Percentiles rank a stretch among this genome's conserved stretches.
These are phyloP conservation scores for Heliconius sara DNA, from an alignment of 2,888 invertebrate genomes.

Conservation along the genomic window DNA sequence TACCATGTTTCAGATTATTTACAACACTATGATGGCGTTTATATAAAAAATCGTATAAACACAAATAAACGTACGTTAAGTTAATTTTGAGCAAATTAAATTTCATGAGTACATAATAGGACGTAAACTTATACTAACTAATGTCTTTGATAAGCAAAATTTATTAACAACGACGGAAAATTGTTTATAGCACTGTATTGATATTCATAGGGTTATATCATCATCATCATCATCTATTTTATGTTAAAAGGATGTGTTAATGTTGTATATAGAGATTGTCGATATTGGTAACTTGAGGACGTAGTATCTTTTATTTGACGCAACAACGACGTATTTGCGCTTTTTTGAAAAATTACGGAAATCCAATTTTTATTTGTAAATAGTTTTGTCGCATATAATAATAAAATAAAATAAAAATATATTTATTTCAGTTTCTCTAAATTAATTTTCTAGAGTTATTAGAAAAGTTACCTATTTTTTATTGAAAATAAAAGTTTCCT, in stretches of 20 bases:
- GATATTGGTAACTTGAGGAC: background rate
- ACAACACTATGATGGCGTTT: background rate
- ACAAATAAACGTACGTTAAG: background rate
- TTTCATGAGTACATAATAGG: background rate
- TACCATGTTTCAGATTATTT: background rate
- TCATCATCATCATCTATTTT: background rate
- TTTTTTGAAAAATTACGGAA: too few species aligned
- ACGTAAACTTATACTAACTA: background rate
- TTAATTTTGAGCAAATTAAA: background rate
- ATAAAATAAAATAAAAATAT: too few species aligned
- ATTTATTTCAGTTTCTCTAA: too few species aligned
- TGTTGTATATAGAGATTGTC: background rate
- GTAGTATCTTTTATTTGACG: background rate
- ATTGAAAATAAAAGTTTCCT: too few species aligned
- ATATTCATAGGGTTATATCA: constrained; percentile 33
- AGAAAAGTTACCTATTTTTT: too few species aligned
- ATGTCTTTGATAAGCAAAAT: constrained; percentile 46
- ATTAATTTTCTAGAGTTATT: too few species aligned
- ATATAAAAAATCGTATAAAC: background rate
- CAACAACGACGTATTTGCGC: background rate
- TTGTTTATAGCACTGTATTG: constrained; percentile 40
- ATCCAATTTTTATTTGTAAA: too few species aligned
- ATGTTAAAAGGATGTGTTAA: background rate
- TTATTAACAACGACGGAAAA: constrained; percentile 43
- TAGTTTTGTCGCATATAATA: too few species aligned